phyloP scores from a whole-genome alignment of 1,140 invertebrate genomes.

The Drosophila guanche region DNA sequence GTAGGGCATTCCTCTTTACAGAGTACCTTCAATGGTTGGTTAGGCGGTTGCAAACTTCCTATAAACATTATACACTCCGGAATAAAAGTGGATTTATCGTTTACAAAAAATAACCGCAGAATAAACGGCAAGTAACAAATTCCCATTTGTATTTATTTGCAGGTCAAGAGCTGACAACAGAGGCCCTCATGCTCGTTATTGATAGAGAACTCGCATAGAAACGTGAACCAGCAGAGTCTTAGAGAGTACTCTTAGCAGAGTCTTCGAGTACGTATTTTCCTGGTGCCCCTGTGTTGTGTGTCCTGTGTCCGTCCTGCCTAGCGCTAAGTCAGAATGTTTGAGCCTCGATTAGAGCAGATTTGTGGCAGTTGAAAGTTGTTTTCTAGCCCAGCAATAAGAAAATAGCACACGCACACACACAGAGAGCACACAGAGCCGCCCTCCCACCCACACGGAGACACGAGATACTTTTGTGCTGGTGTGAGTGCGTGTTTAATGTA shows the following conservation, averaged over 20 bases:
- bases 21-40: too few species aligned
- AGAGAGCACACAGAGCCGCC: conserved; percentile 3
- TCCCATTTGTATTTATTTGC: conserved; percentile 38
- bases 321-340: conserved; percentile 41
- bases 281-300: neutral
- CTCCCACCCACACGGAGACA: conserved; percentile 17
- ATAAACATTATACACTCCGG: too few species aligned
- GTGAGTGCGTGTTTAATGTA: neutral
- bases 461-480: conserved; percentile 4
- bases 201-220: conserved; percentile 32
- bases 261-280: conserved; percentile 29
- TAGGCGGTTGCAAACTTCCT: too few species aligned
- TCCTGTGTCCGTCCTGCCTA: conserved; percentile 24
- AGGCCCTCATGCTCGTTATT: conserved; percentile 15
- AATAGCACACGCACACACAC: too few species aligned
- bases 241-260: neutral
- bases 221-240: conserved; percentile 5
- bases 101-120: too few species aligned
- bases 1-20: too few species aligned
- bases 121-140: neutral
- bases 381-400: conserved; percentile 5
- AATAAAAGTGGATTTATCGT: too few species aligned
- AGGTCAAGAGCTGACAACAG: conserved; percentile 15
- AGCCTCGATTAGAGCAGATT: conserved; percentile 42
- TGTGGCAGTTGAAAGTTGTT: conserved; percentile 34